Base-by-base conservation (phyloP, 2,888 invertebrate genomes). In the Andrena praecox region DNA sequence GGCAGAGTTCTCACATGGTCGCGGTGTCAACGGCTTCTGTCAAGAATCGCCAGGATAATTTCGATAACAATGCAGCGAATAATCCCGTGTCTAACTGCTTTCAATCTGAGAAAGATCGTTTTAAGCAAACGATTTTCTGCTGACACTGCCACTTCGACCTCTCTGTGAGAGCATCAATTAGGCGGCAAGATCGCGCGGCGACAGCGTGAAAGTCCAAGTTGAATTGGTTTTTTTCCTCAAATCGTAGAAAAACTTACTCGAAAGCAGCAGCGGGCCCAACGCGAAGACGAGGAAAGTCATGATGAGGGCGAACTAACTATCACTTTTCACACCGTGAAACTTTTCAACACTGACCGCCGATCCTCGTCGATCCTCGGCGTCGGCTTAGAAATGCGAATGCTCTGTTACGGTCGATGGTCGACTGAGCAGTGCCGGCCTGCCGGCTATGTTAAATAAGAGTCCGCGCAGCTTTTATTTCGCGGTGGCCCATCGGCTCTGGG, bases 401-500 rank as follows among this genome's bases (percentile, higher is more conserved):
- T 73, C 79, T 80, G 84, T 87, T 87, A 85, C 89, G 87, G 90
- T 79, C 89, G 91, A 84, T 85, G 81, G 83, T 81, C 87, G 88
- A 91, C 91, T 91, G 91, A 91, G 85, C 88, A 76, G 85, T 85
- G 87, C 80, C 84, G 77, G 84, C 84, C 81, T 80, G 82, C 80
- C 90, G 82, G 80, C 90, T 89, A 90, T 89, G 90, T 91, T 91
- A 91, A 91, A 91, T 91, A 91, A 89, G 88, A 85, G 84, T 60
- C 84, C 75, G 72, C 54, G 54, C 82, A 83, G 77, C 85, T 81
- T 87, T 82, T 86, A 86, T 85, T 86, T 85, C 85, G 75, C 86
- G 77, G 67, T 64, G 67, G 69, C 77, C 77, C 77, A 87, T 86
- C 78, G 83, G 78, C 71, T 82, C 74, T 68, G 48, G 24, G 73